Percentiles rank a stretch among this genome's conserved stretches.
Evolutionary conservation across 1,140 invertebrate species (phyloP).

Genomic region (Matsumurasca onukii): DNA sequence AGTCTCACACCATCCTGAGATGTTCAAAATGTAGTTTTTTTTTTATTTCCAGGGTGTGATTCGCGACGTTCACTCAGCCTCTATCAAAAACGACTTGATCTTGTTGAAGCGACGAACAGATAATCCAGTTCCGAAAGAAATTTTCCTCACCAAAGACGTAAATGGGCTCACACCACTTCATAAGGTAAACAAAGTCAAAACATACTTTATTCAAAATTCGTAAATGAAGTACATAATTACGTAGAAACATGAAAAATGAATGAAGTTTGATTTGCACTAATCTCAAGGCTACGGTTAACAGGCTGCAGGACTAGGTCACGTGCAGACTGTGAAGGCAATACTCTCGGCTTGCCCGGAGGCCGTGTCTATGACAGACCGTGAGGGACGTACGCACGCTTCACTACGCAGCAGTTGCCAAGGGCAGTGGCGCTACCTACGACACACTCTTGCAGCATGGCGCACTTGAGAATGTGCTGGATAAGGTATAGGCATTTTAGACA

Average conservation of each 20-base stretch:
- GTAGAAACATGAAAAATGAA: too few relatives aligned
- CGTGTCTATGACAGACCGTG: conserved; percentile 67
- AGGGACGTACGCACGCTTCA: conserved; percentile 89
- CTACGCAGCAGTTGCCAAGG: conserved; percentile 77
- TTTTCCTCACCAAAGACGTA: conserved; percentile 74
- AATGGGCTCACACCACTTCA: conserved; percentile 81
- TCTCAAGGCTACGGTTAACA: too few relatives aligned
- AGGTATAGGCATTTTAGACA: conserved; percentile 67
- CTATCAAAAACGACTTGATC: conserved; percentile 73
- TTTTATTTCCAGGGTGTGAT: conserved; percentile 87
- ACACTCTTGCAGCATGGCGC: conserved; percentile 72
- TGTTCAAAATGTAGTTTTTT: too few relatives aligned
- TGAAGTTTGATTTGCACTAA: too few relatives aligned
- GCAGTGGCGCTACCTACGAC: conserved; percentile 70
- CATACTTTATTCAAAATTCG: too few relatives aligned
- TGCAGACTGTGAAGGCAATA: conserved; percentile 71
- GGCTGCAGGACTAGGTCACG: conserved; percentile 77
- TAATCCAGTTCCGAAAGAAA: conserved; percentile 67
- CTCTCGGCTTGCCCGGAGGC: conserved; percentile 67
- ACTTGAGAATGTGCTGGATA: conserved; percentile 76
- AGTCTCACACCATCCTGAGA: too few relatives aligned
- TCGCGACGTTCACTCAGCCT: conserved; percentile 75
- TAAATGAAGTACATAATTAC: too few relatives aligned
- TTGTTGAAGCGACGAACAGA: conserved; percentile 62
- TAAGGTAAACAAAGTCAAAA: conserved; percentile 62